These are phyloP conservation scores for Todiramphus chloris DNA, from an alignment of 2,113 vertebrate genomes.

Conservation along the genomic window DNA sequence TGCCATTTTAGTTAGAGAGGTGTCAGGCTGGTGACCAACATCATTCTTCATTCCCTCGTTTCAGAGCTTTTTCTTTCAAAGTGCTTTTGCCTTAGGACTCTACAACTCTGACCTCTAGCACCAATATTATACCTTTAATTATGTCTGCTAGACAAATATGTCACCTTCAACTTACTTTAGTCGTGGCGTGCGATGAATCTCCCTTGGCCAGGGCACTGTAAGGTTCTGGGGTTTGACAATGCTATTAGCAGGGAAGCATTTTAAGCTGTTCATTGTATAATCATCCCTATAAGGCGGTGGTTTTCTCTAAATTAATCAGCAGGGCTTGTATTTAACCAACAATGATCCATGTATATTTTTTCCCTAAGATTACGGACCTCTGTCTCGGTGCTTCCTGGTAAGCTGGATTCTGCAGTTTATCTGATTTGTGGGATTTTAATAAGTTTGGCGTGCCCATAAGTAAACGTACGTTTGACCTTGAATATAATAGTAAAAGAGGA, in stretches of 20 bases:
- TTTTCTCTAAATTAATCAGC: conserved; percentile 32
- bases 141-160: conserved; percentile 45
- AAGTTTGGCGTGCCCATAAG: not conserved
- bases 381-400: not conserved
- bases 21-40: conserved; percentile 57
- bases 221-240: not conserved
- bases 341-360: not conserved
- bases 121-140: conserved; percentile 60
- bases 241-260: not conserved
- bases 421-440: conserved; percentile 46
- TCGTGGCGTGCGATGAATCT: not conserved
- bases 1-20: not conserved
- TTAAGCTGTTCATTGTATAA: not conserved
- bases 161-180: conserved; percentile 11
- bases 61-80: conserved; percentile 30
- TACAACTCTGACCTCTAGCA: conserved; percentile 57
- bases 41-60: conserved; percentile 73
- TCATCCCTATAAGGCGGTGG: not conserved
- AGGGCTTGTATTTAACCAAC: conserved; percentile 20
- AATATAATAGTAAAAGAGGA: not conserved
- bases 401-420: conserved; percentile 14
- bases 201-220: not conserved
- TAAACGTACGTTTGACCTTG: not conserved
- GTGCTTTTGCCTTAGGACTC: conserved; percentile 71
- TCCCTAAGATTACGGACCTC: not conserved